Evolutionary conservation across 1,140 invertebrate genomes (phyloP).

Genomic region (Eufriesea mexicana): DNA sequence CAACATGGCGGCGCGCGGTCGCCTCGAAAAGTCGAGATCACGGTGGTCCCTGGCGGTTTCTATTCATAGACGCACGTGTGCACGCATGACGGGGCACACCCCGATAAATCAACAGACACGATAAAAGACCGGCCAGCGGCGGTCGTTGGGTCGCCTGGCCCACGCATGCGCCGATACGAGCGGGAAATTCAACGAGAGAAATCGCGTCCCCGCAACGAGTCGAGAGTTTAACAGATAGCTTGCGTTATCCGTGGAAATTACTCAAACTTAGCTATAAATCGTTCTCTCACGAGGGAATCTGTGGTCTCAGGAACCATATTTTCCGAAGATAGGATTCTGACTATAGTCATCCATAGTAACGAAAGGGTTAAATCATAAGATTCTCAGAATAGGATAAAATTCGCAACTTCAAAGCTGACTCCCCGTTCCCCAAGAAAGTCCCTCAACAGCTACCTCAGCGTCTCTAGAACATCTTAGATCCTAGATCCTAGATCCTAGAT

Average conservation of each 20-base stretch:
- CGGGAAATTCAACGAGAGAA: constrained; percentile 13
- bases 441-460: not conserved
- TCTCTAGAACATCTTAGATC: no score
- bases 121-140: constrained; percentile 59
- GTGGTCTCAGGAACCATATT: no score
- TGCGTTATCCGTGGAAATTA: no score
- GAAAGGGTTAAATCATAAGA: no score
- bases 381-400: no score
- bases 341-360: no score
- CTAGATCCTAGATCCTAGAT: no score
- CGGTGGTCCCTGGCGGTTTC: constrained; percentile 52
- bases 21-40: constrained; percentile 29
- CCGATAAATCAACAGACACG: constrained; percentile 65
- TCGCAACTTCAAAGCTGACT: no score
- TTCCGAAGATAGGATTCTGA: no score
- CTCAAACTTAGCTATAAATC: no score
- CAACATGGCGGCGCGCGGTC: not conserved
- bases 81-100: constrained; percentile 60
- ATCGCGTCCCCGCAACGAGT: not conserved
- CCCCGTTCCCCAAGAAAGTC: not conserved
- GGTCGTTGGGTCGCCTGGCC: constrained; percentile 46
- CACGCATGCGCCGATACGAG: constrained; percentile 21
- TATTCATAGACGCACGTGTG: constrained; percentile 69
- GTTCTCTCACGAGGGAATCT: no score
- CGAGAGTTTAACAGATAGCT: not conserved